These are phyloP conservation scores for Hydraecia micacea DNA, from an alignment of 2,888 invertebrate genomes.

Conservation along the genomic window DNA sequence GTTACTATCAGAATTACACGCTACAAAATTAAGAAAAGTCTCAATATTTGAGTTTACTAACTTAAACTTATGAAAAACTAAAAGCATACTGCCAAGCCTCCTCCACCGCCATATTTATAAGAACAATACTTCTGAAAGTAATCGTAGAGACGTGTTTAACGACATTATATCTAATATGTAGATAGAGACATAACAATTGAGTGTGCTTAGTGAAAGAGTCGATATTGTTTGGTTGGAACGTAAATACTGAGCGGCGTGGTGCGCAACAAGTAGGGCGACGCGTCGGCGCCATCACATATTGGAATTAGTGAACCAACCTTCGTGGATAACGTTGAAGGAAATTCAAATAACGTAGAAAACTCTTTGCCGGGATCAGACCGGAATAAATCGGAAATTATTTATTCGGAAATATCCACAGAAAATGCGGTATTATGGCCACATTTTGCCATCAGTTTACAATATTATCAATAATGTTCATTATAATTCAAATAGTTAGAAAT, in stretches of 20 bases:
- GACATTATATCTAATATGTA: conserved; percentile 46
- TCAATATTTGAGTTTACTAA: neutral
- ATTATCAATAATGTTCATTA: neutral
- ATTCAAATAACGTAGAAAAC: conserved; percentile 29
- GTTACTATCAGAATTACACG: neutral
- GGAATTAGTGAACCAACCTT: conserved; percentile 56
- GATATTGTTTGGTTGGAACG: conserved; percentile 78
- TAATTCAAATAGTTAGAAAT: neutral
- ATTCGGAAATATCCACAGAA: neutral
- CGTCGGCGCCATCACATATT: conserved; percentile 74
- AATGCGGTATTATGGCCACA: neutral
- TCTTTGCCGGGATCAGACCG: no score
- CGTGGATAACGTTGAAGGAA: conserved; percentile 39
- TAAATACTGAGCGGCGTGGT: conserved; percentile 76
- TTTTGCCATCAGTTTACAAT: neutral
- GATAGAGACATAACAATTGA: conserved; percentile 63
- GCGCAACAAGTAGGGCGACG: conserved; percentile 87
- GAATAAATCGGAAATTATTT: no score
- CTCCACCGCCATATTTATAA: neutral
- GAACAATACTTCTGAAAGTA: conserved; percentile 15
- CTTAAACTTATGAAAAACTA: neutral
- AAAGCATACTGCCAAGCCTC: conserved; percentile 5
- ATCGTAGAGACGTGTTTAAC: conserved; percentile 47
- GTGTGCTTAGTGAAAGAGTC: conserved; percentile 73
- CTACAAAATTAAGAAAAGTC: neutral